phyloP scores from a whole-genome alignment of 1,140 invertebrate species.

The Latrodectus geometricus region DNA sequence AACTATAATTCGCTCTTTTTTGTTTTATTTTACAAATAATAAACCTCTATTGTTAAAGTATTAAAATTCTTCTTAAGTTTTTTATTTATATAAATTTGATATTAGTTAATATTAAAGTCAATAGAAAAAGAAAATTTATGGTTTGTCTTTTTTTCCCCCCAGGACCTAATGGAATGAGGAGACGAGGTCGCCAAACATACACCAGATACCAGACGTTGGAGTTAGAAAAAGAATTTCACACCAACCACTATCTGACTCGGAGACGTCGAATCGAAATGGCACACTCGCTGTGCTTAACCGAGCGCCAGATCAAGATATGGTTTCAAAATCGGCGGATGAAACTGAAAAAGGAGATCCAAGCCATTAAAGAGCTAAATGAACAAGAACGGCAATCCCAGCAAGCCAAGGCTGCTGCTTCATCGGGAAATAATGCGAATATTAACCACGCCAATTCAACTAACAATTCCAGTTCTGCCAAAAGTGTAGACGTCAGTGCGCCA shows the following conservation, averaged over 20 bases:
- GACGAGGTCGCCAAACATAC: constrained; percentile 95
- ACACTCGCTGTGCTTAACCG: constrained; percentile 71
- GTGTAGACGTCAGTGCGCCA: constrained; percentile 6
- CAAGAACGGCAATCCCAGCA: constrained; percentile 95
- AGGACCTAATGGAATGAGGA: constrained; percentile 92
- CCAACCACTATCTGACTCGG: constrained; percentile 98
- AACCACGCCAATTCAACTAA: constrained; percentile 20
- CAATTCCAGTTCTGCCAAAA: constrained; percentile 5
- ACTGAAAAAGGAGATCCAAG: constrained; percentile 85
- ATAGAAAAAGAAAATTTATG: background rate
- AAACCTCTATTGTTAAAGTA: no score
- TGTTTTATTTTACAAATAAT: no score
- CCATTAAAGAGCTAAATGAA: constrained; percentile 97
- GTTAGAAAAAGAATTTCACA: constrained; percentile 98
- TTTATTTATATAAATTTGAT: no score
- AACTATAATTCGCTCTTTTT: no score
- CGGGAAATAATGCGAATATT: background rate
- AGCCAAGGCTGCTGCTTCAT: constrained; percentile 74
- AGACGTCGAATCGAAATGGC: constrained; percentile 97
- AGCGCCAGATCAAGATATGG: constrained; percentile 91
- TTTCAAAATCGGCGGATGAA: constrained; percentile 99
- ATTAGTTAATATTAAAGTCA: no score
- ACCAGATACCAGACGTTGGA: constrained; percentile 92
- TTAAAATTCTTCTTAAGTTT: no score
- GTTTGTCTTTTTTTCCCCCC: constrained; percentile 58